These are phyloP conservation scores for Drosophila pseudoananassae DNA, from an alignment of 1,140 invertebrate species.

Conservation along the genomic window DNA sequence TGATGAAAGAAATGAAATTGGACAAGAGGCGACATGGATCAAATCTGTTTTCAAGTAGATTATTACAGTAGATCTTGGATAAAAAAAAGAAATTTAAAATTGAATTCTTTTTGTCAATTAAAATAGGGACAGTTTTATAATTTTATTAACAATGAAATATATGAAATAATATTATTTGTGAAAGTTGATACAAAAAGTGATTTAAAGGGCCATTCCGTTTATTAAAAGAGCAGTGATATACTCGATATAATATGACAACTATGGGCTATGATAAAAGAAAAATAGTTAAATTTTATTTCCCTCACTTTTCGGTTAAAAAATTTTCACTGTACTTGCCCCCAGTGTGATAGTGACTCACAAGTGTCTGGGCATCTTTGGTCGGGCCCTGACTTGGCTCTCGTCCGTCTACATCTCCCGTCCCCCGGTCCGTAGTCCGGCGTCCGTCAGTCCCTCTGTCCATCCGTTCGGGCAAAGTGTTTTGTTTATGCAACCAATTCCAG, in stretches of 20 bases:
- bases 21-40: constrained; percentile 20
- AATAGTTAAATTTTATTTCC: neutral
- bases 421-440: neutral
- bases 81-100: neutral
- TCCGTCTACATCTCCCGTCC: constrained; percentile 14
- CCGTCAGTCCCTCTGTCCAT: constrained; percentile 1
- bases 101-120: too few relatives aligned
- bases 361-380: constrained; percentile 27
- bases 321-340: constrained; percentile 19
- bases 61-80: constrained; percentile 9
- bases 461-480: constrained; percentile 18
- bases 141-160: too few relatives aligned
- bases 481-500: constrained; percentile 76
- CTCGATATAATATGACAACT: neutral
- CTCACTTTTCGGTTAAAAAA: neutral
- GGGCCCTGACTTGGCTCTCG: constrained; percentile 12
- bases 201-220: neutral
- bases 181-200: too few relatives aligned
- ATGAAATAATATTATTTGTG: too few relatives aligned
- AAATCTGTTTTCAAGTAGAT: constrained; percentile 27
- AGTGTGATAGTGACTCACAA: constrained; percentile 60
- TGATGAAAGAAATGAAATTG: constrained; percentile 34
- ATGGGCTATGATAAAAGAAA: neutral
- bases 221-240: neutral
- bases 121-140: too few relatives aligned